Evolutionary conservation across 2,797 vertebrate species (phyloP).

Genomic region (Picus viridis): DNA sequence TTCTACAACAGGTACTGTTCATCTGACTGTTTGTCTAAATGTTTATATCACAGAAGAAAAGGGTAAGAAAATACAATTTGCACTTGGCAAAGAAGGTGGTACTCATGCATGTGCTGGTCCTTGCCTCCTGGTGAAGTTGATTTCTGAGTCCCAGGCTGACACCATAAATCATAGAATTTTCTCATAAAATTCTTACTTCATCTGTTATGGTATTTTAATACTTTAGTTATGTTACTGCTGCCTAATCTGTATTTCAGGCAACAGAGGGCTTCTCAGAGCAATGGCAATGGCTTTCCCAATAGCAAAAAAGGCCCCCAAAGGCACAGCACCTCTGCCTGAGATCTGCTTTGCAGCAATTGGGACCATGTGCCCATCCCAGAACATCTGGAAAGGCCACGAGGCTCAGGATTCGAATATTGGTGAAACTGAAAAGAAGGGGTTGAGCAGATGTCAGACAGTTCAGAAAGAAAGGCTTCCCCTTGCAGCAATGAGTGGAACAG

Average conservation of each 20-base stretch:
- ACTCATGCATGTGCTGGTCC: not conserved
- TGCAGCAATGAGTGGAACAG: not conserved
- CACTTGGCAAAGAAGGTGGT: slow-evolving; percentile 13
- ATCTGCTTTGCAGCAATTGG: not conserved
- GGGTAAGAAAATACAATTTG: slow-evolving; percentile 60
- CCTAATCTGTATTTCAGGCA: not conserved
- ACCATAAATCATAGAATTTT: not conserved
- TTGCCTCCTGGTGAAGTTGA: not conserved
- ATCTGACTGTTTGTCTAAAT: slow-evolving; percentile 49
- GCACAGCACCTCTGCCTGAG: not conserved
- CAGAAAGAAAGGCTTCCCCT: not conserved
- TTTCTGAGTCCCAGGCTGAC: not conserved
- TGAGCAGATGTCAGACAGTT: not conserved
- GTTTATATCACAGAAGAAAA: slow-evolving; percentile 52
- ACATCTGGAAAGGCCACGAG: not conserved
- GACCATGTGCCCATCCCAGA: not conserved
- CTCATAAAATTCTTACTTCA: not conserved
- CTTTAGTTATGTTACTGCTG: not conserved
- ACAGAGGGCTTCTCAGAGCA: not conserved
- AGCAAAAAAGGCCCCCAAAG: not conserved
- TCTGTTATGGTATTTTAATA: not conserved
- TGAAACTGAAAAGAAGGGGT: not conserved
- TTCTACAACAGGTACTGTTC: slow-evolving; percentile 56
- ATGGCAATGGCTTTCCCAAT: not conserved
- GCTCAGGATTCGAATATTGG: not conserved